Evolutionary conservation across 2,113 vertebrate species (phyloP), one percentile per base, ranked within the genome.

Genomic region (Dicaeum eximium): DNA sequence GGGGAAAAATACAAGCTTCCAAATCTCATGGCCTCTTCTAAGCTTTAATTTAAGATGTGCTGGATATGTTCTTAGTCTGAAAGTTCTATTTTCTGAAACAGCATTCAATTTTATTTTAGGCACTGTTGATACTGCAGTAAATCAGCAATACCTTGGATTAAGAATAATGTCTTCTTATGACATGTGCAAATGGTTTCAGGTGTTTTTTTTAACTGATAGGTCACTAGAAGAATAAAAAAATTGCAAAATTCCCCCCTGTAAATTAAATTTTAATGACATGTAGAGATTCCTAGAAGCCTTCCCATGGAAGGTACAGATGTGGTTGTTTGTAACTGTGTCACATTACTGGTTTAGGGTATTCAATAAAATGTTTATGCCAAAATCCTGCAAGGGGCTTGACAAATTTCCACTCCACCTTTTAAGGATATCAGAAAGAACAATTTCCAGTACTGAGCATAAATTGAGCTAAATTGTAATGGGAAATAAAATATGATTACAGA

Each of bases 111-210:
- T 74, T 10, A 44, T 77, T 80, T 69, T 47, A 47, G 40, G 19
- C 45, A 80, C 11, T 77, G 27, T 33, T 80, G 70, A 80, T 72
- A 64, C 27, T 38, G 15, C 24, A 74, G 42, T 57, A 81, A 81
- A 80, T 72, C 47, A 72, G 28, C 38, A 67, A 77, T 4, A 73
- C n/a, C 10, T 74, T 67, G 20, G 15, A 67, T 75, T 82, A 92
- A 82, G 33, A 92, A 82, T 38, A 1, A 78, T 27, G 23, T 50
- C 70, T 77, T 35, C 15, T 80, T 72, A 51, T 1, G 10, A 79
- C 30, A 62, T 2, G 11, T 0, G 1, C 3, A 92, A 40, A 9
- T n/a, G 5, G 9, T 47, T 7, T 22, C 48, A 38, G 23, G 13
- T 78, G n/a, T 73, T 74, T 58, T 35, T 86, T 6, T 5, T 5